Evolutionary conservation across 2,797 vertebrate genomes (phyloP), one percentile per base, ranked within the genome.

Genomic region (Emys orbicularis): DNA sequence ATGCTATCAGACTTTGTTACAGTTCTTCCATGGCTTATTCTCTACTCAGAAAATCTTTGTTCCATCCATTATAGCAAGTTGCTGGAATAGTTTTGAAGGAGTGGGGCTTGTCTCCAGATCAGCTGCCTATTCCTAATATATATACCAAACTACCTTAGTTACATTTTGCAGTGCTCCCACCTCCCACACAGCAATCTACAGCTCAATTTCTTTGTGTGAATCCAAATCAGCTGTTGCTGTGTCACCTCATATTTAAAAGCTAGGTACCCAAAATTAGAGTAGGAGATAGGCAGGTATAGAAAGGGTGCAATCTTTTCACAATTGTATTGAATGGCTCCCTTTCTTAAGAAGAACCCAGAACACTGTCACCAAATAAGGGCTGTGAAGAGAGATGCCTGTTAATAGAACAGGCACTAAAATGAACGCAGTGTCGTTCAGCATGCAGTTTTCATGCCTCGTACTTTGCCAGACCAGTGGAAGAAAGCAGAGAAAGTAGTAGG

Each of bases 81-180:
- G 7, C 74, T 47, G 7, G 44, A 13, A 89, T 83, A 2, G 88
- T 96, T 92, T 89, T 94, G 88, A 94, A 96, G 77, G 85, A 97
- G 79, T 6, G 29, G 53, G 90, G 79, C 87, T 94, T 92, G 91
- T 96, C 37, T 72, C 68, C 21, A 77, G 88, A 97, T 90, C 93
- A 95, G 92, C 96, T 95, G 96, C 95, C 96, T 92, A 95, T 95
- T 93, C 79, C 81, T 95, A 95, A 97, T 96, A 96, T 88, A 96
- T 59, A 72, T 2, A 31, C 89, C 94, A 95, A 90, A 41, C 18
- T 93, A 77, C 47, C 47, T 47, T 27, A 16, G 44, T 8, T 77
- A 16, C 74, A 72, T 77, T 31, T 61, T 7, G 37, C 80, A 84
- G 41, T 65, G 54, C 37, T 89, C 87, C 74, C 91, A 59, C 49